Evolutionary conservation across 92 coral and sea anemone species (phyloP).

Genomic region (Pocillopora meandrina): DNA sequence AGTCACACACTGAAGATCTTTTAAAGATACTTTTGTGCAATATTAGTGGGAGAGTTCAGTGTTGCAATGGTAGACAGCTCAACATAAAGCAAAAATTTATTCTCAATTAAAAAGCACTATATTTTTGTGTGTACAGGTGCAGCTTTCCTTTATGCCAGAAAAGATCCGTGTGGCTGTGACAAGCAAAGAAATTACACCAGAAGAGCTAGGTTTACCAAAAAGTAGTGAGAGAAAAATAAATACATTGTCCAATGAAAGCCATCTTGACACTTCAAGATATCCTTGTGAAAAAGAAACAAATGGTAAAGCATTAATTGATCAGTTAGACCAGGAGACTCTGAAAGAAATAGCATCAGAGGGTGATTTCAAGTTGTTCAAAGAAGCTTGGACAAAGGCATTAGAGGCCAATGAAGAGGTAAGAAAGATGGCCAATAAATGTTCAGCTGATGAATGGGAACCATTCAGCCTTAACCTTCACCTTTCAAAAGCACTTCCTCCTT

Average conservation of each 20-base stretch:
- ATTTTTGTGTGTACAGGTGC: conserved; percentile 29
- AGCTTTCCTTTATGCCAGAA: conserved; percentile 78
- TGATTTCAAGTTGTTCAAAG: conserved; percentile 87
- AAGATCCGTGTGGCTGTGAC: conserved; percentile 80
- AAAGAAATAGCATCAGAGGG: conserved; percentile 73
- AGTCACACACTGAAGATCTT: not conserved
- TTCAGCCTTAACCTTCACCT: no score
- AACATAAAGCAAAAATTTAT: not conserved
- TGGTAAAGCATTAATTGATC: conserved; percentile 56
- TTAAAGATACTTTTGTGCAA: no score
- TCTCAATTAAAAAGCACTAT: not conserved
- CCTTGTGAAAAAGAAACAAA: conserved; percentile 31
- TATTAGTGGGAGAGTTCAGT: no score
- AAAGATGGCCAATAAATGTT: not conserved
- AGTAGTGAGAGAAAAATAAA: conserved; percentile 14
- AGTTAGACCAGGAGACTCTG: conserved; percentile 79
- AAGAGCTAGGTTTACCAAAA: conserved; percentile 33
- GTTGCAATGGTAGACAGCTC: no score
- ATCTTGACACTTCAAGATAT: conserved; percentile 30
- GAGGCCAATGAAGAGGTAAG: conserved; percentile 92
- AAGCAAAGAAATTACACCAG: conserved; percentile 69
- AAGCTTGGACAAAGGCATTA: conserved; percentile 86
- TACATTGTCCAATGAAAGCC: conserved; percentile 11
- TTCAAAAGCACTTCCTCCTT: no score
- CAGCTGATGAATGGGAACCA: no score